These are phyloP conservation scores for Xyrichtys novacula DNA, from an alignment of 2,797 vertebrate species.

Conservation along the genomic window DNA sequence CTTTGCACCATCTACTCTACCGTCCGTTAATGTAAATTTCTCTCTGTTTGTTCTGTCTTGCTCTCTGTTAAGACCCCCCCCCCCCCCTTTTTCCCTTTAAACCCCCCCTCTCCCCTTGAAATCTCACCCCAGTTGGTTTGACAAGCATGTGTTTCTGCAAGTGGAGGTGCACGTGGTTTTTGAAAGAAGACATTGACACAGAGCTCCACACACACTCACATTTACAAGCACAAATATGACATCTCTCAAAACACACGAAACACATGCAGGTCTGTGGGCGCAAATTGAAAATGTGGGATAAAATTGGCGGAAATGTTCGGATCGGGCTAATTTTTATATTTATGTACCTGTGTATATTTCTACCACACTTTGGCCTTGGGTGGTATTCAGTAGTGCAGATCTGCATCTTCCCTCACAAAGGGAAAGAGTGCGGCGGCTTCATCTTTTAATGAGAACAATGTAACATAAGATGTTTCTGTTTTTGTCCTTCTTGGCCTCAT, in stretches of 20 bases:
- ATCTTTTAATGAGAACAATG: constrained; percentile 85
- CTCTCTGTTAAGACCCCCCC: constrained; percentile 56
- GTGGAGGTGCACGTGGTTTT: constrained; percentile 68
- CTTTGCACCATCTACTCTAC: constrained; percentile 65
- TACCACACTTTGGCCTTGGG: constrained; percentile 83
- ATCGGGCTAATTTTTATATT: constrained; percentile 83
- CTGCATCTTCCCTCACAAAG: constrained; percentile 66
- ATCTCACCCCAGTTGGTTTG: constrained; percentile 62
- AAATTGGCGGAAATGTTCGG: constrained; percentile 70
- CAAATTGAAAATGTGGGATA: constrained; percentile 64
- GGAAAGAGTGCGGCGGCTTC: constrained; percentile 70
- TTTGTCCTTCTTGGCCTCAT: constrained; percentile 49
- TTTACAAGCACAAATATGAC: constrained; percentile 84
- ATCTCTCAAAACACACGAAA: constrained; percentile 63
- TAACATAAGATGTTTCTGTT: constrained; percentile 73
- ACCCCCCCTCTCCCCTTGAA: constrained; percentile 9
- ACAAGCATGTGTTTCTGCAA: constrained; percentile 71
- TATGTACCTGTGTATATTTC: constrained; percentile 85
- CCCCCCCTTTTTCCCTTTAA: not conserved
- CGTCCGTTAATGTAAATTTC: constrained; percentile 80
- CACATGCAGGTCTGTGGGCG: constrained; percentile 62
- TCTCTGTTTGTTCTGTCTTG: constrained; percentile 59
- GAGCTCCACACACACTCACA: constrained; percentile 68
- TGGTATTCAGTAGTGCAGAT: constrained; percentile 76
- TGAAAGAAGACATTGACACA: constrained; percentile 72